Evolutionary conservation across 2,113 vertebrate species (phyloP).

Genomic region (Cranoglanis bouderius): DNA sequence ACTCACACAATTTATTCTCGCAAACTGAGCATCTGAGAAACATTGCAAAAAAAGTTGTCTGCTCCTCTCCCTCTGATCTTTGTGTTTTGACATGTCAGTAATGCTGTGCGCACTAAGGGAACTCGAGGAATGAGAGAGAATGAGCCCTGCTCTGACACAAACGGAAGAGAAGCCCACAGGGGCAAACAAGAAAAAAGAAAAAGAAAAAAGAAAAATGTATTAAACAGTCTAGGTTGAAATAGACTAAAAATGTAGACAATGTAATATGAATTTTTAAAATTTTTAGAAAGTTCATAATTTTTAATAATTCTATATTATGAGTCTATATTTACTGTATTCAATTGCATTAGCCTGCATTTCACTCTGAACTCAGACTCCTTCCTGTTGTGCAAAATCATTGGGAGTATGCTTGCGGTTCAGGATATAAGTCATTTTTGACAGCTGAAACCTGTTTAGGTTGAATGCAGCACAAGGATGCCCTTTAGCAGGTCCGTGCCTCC

Average conservation of each 20-base stretch:
- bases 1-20: conserved; percentile 52
- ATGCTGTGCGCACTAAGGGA: conserved; percentile 32
- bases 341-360: conserved; percentile 23
- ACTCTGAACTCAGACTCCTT: conserved; percentile 22
- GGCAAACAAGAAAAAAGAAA: background rate
- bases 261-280: background rate
- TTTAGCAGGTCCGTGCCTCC: conserved; percentile 41
- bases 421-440: conserved; percentile 51
- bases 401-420: conserved; percentile 9
- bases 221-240: background rate
- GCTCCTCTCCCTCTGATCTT: conserved; percentile 16
- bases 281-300: conserved; percentile 10
- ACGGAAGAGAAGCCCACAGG: background rate
- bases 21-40: conserved; percentile 36
- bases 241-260: background rate
- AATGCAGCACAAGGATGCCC: conserved; percentile 37
- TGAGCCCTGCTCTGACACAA: background rate
- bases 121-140: conserved; percentile 1
- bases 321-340: background rate
- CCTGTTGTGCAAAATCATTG: conserved; percentile 31
- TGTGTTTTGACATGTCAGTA: conserved; percentile 42
- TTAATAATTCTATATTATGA: background rate
- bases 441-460: conserved; percentile 45
- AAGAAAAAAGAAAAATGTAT: background rate
- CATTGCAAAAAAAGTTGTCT: background rate